Base-by-base conservation (phyloP, 1,140 invertebrate species). In the Pomacea maculata region DNA sequence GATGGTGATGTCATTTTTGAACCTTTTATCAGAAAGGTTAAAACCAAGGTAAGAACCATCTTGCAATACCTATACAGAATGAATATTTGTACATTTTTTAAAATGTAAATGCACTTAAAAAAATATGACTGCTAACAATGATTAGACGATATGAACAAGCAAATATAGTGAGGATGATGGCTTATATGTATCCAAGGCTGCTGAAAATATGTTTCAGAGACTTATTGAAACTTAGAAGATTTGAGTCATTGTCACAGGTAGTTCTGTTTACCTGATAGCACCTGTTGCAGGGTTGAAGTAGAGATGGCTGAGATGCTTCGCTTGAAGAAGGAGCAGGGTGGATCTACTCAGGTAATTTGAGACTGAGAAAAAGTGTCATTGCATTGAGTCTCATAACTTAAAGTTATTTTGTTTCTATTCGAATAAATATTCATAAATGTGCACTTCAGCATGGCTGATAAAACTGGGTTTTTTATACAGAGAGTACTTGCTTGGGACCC, bases 1-100 rank as follows among this genome's bases (percentile, higher is more conserved):
- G 80, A 94, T 95, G 82, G 96, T 98, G 0, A 92, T 92, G 63
- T 92, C 95, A 77, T 98, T 98, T 92, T 92, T 98, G 14, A 93
- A 96, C 85, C 93, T 93, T 67, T 89, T 98, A n/a, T 95, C 94
- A 14, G 91, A 94, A 74, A 93, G 95, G 72, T 76, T 92, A 19
- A 87, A 85, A 79, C 76, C 86, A 64, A 82, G 84, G 87, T 89
- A 80, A 85, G 83, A 61, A 61, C 11, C 1, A 61, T 1, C 15
- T 61, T 61, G 11, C 57, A 17, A 61, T 11, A 61, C 34, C 34
- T 45, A 45, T 45, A 45, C 34, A 6, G 34, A 45, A 45, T 45
- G 34, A 45, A 45, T 45, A 45, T 45, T 45, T 45, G 34, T 45
- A 45, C 6, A 45, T 45, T 61, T 17, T 17, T 6, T 6, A 61